These are phyloP conservation scores for Flexamia atlantica DNA, from an alignment of 2,888 invertebrate species.

Conservation along the genomic window DNA sequence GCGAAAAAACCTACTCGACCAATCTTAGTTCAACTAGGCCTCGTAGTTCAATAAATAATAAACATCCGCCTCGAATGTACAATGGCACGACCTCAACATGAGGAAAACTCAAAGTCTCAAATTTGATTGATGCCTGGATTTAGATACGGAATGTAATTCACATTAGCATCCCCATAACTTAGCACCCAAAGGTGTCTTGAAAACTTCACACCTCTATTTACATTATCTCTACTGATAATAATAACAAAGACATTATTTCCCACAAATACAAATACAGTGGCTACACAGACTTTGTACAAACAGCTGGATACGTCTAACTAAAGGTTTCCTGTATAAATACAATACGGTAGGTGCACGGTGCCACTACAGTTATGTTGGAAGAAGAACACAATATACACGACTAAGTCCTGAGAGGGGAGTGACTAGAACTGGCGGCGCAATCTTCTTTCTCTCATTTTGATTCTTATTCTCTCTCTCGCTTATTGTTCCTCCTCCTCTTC, in stretches of 20 bases:
- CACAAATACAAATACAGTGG: constrained; percentile 66
- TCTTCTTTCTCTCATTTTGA: constrained; percentile 61
- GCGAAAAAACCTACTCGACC: constrained; percentile 29
- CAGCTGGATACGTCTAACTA: constrained; percentile 64
- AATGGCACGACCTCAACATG: constrained; percentile 65
- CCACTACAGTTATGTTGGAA: constrained; percentile 64
- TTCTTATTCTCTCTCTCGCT: constrained; percentile 49
- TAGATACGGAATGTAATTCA: constrained; percentile 62
- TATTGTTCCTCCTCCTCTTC: constrained; percentile 81
- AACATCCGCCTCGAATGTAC: constrained; percentile 46
- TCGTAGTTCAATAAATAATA: constrained; percentile 26
- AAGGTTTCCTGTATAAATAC: constrained; percentile 65
- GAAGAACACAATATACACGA: constrained; percentile 65
- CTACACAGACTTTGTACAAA: constrained; percentile 67
- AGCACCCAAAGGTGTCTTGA: constrained; percentile 52
- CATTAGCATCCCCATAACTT: constrained; percentile 54
- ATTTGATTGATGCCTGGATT: constrained; percentile 62
- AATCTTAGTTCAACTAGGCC: constrained; percentile 34
- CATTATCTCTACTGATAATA: constrained; percentile 60
- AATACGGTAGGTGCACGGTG: constrained; percentile 65
- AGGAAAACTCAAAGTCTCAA: constrained; percentile 60
- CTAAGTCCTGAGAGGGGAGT: constrained; percentile 62
- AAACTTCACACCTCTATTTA: constrained; percentile 62
- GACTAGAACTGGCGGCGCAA: constrained; percentile 62
- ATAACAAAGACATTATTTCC: constrained; percentile 66